These are phyloP conservation scores for Dryas iulia DNA, from an alignment of 1,140 invertebrate species.

Conservation along the genomic window DNA sequence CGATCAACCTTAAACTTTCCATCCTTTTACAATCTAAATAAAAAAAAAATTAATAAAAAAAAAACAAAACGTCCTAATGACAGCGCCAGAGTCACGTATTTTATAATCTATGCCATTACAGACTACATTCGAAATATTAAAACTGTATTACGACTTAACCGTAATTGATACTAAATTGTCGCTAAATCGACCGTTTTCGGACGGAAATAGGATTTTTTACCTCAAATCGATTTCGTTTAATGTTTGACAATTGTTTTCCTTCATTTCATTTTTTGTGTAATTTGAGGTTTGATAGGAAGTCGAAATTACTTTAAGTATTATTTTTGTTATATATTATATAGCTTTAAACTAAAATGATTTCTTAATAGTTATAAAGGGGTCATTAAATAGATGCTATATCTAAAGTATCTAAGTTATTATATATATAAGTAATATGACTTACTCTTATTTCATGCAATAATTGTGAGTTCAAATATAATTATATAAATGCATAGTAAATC, in stretches of 20 bases:
- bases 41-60: too few species aligned
- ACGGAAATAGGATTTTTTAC: conserved; percentile 58
- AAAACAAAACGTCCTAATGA: conserved; percentile 46
- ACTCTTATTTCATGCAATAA: too few species aligned
- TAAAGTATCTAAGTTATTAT: too few species aligned
- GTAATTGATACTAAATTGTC: conserved; percentile 55
- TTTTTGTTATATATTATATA: neutral
- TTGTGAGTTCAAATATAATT: too few species aligned
- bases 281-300: conserved; percentile 31
- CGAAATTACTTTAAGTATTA: conserved; percentile 27
- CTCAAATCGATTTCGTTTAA: conserved; percentile 67
- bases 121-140: conserved; percentile 54
- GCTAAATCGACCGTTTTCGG: conserved; percentile 59
- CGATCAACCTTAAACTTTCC: neutral
- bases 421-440: too few species aligned
- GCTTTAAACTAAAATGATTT: neutral
- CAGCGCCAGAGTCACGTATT: conserved; percentile 60
- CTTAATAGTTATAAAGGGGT: neutral
- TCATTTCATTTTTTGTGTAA: conserved; percentile 26
- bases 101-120: conserved; percentile 59
- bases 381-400: too few species aligned
- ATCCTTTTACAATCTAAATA: neutral
- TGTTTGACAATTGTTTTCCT: conserved; percentile 35
- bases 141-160: conserved; percentile 54
- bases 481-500: too few species aligned